phyloP scores from a whole-genome alignment of 2,113 vertebrate genomes.

The Balaeniceps rex region DNA sequence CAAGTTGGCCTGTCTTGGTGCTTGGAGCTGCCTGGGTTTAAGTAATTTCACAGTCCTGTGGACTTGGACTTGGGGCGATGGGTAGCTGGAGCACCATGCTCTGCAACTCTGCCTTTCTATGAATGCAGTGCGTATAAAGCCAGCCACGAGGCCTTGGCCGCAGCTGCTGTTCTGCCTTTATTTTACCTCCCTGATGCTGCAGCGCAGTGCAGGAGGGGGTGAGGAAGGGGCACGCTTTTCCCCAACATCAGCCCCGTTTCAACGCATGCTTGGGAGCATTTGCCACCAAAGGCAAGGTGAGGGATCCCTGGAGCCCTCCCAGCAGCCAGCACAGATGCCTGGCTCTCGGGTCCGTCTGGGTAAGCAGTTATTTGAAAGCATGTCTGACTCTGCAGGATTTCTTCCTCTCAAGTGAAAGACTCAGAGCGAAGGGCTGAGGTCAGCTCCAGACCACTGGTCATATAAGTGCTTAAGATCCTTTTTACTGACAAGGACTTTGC shows the following conservation, averaged over 20 bases:
- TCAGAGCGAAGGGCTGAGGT: not conserved
- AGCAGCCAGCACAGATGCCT: not conserved
- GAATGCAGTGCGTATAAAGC: fast-evolving
- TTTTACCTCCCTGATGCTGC: not conserved
- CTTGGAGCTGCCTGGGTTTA: not conserved
- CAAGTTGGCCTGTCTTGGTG: fast-evolving
- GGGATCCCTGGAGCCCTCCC: not conserved
- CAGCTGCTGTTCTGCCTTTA: not conserved
- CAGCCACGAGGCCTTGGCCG: not conserved
- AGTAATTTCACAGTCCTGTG: not conserved
- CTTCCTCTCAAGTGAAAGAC: not conserved
- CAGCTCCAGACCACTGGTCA: not conserved
- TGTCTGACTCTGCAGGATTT: not conserved
- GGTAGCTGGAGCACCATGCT: fast-evolving
- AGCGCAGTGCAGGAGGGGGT: not conserved
- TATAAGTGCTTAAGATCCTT: not conserved
- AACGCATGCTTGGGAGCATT: fast-evolving
- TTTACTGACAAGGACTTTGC: not conserved
- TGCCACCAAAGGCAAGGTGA: fast-evolving
- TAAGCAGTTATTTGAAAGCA: not conserved
- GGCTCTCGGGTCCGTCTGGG: fast-evolving
- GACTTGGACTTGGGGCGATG: not conserved
- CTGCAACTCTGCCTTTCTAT: not conserved
- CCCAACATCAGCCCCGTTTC: not conserved
- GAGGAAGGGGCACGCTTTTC: not conserved